Evolutionary conservation across 1,140 invertebrate genomes (phyloP).

Genomic region (Papilio machaon): DNA sequence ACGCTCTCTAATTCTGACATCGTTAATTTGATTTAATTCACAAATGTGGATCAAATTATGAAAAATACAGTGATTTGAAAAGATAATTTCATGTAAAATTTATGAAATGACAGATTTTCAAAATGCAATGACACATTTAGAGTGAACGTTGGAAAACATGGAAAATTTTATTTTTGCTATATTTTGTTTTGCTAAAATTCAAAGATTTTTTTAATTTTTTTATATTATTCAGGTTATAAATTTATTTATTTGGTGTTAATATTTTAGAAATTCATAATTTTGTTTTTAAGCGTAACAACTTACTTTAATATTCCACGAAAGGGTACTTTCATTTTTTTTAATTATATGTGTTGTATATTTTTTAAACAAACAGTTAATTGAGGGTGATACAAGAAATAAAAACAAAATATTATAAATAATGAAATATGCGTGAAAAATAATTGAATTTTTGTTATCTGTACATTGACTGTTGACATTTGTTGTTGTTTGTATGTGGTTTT

Average conservation of each 20-base stretch:
- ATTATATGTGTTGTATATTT: too few species aligned
- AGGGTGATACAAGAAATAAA: too few species aligned
- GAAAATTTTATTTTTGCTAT: not conserved
- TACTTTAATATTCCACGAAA: too few species aligned
- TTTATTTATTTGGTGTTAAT: not conserved
- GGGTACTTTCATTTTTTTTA: too few species aligned
- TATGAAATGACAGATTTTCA: conserved; percentile 43
- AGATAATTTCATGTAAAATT: conserved; percentile 32
- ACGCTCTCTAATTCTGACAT: conserved; percentile 64
- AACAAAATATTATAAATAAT: too few species aligned
- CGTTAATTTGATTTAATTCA: conserved; percentile 14
- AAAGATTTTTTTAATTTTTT: too few species aligned
- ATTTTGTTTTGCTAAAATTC: not conserved
- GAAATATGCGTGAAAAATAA: not conserved
- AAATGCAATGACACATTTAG: conserved; percentile 30
- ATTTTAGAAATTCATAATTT: not conserved
- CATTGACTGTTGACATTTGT: not conserved
- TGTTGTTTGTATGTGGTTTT: not conserved
- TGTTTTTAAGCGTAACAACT: not conserved
- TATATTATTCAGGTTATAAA: too few species aligned
- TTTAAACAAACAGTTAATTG: too few species aligned
- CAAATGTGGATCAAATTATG: conserved; percentile 32
- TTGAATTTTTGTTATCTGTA: not conserved
- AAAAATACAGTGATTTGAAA: conserved; percentile 42
- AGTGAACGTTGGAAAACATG: conserved; percentile 33